Evolutionary conservation across 2,797 vertebrate genomes (phyloP).

Genomic region (Poecilia gillii): DNA sequence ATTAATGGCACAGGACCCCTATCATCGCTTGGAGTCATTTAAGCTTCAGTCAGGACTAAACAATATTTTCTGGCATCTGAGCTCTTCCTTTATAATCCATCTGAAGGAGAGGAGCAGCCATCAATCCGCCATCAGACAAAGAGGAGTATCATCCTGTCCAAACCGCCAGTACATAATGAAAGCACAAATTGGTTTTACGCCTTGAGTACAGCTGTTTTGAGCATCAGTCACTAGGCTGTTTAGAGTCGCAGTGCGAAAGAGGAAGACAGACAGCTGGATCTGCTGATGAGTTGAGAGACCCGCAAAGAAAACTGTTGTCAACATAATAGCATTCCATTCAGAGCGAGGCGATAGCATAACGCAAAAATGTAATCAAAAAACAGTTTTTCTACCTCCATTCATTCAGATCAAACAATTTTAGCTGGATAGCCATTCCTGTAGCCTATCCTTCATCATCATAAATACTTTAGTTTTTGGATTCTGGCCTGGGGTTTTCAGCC

Average conservation of each 20-base stretch:
- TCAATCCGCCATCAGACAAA: slow-evolving; percentile 60
- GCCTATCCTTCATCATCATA: neutral
- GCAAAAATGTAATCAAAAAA: neutral
- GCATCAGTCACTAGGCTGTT: slow-evolving; percentile 72
- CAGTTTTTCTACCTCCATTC: neutral
- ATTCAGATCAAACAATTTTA: neutral
- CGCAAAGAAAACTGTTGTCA: neutral
- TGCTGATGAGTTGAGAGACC: neutral
- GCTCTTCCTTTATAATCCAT: slow-evolving; percentile 63
- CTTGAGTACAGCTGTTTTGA: slow-evolving; percentile 72
- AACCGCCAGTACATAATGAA: slow-evolving; percentile 75
- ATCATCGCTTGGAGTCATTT: neutral
- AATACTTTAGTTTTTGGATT: neutral
- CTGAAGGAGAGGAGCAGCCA: slow-evolving; percentile 46
- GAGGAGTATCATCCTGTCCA: slow-evolving; percentile 63
- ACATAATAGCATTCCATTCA: neutral
- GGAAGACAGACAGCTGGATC: neutral
- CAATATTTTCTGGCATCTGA: neutral
- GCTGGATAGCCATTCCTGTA: neutral
- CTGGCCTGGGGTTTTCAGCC: neutral
- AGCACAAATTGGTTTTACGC: slow-evolving; percentile 70
- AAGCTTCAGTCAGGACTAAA: neutral
- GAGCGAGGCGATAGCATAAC: neutral
- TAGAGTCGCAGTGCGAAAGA: slow-evolving; percentile 39
- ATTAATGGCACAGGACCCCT: too few relatives aligned